Evolutionary conservation across 2,113 vertebrate species (phyloP).

Genomic region (Sterrhoptilus dennistouni): DNA sequence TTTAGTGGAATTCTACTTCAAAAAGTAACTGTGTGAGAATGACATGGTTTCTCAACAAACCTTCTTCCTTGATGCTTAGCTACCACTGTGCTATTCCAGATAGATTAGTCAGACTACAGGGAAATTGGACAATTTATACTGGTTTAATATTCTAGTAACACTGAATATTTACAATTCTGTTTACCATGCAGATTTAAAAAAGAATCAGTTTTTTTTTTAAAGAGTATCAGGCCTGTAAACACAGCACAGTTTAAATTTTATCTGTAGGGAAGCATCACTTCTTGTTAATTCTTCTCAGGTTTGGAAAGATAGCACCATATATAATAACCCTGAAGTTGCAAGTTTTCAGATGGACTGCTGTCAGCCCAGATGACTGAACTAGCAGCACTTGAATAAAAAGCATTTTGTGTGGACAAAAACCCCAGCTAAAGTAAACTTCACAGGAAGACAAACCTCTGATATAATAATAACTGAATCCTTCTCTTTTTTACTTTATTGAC

Average conservation of each 20-base stretch:
- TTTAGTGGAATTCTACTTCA: neutral
- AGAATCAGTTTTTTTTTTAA: neutral
- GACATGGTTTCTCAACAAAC: neutral
- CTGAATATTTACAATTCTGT: neutral
- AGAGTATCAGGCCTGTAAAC: neutral
- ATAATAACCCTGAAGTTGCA: neutral
- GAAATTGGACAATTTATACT: neutral
- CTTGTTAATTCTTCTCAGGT: neutral
- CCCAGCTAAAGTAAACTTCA: neutral
- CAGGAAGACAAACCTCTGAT: neutral
- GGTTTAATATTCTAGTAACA: neutral
- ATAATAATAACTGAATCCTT: neutral
- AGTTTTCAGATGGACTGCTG: neutral
- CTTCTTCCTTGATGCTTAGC: neutral
- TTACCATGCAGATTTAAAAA: neutral
- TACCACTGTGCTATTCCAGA: slow-evolving; percentile 22
- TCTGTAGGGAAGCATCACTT: neutral
- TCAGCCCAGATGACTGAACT: neutral
- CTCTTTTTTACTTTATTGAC: neutral
- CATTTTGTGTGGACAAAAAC: neutral
- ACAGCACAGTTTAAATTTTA: neutral
- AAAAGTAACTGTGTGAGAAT: neutral
- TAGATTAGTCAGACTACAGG: neutral
- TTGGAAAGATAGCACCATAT: neutral
- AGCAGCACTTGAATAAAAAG: neutral